A percentile compares a stretch with the other conserved stretches of the same genome.
Conservation (phyloP, 2,797 vertebrate genomes). For the Phalanger gymnotis region DNA sequence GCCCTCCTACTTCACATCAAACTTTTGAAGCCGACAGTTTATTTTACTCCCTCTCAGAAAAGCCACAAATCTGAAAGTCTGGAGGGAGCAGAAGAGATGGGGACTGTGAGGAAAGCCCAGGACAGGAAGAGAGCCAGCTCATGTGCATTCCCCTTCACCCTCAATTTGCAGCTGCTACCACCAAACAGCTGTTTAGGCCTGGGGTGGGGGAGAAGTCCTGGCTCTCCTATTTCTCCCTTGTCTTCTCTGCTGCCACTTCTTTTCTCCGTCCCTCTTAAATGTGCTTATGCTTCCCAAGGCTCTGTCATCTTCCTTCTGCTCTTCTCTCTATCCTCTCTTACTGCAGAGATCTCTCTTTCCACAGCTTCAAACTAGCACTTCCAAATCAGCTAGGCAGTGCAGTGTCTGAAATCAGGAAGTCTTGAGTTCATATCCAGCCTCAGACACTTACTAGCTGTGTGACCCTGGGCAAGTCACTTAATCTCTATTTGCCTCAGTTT, state of each 20-base stretch:
- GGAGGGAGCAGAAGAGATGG: neutral
- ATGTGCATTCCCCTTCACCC: neutral
- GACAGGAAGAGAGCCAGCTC: neutral
- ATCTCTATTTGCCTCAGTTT: neutral
- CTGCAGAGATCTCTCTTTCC: neutral
- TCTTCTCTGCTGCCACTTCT: neutral
- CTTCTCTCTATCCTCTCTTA: neutral
- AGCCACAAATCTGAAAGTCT: neutral
- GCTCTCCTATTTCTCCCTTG: neutral
- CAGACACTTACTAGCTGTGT: neutral
- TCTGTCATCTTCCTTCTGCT: neutral
- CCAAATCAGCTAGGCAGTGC: neutral
- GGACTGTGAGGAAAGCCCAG: neutral
- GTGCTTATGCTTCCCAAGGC: neutral
- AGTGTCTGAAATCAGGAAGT: neutral
- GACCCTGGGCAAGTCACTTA: neutral
- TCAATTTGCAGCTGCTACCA: neutral
- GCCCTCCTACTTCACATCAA: neutral
- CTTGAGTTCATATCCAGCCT: neutral
- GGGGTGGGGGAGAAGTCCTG: neutral
- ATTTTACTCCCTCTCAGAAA: neutral
- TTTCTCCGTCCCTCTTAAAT: neutral
- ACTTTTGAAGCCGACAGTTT: neutral
- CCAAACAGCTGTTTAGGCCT: neutral
- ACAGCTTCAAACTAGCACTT: neutral